Evolutionary conservation across 64 coral and sea anemone genomes (phyloP), one percentile per base, ranked within the genome.

Genomic region (Anthopleura sola): DNA sequence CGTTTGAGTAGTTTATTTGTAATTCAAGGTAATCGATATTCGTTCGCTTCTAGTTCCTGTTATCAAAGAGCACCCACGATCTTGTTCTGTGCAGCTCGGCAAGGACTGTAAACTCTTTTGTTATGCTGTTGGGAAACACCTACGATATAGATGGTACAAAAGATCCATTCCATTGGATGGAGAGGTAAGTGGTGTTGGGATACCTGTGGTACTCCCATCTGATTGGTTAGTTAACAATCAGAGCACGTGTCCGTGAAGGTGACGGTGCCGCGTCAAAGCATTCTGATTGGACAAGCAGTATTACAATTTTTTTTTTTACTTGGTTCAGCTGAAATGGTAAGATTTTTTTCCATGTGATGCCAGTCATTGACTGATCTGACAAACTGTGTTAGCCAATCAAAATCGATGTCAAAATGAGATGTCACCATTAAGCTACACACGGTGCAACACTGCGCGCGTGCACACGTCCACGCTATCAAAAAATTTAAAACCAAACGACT

Each of bases 71-170:
- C 93, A 95, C 71, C 93, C 88, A n/a, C 81, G 80, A 60, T 95
- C 93, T 32, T 95, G 93, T 50, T 88, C 93, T n/a, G 93, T 95
- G 7, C 93, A 85, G 55, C 55, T 95, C 49, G 93, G 93, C 46
- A 95, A 79, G 60, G 88, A 95, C 78, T 95, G 93, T 14, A 91
- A 83, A 19, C 58, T 95, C 17, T 87, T 88, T 53, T 95, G 93
- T 69, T 85, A 95, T 76, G 93, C 90, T 58, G 90, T 44, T 81
- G 93, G 93, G 32, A 95, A 95, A 85, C 91, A 95, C 29, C 93
- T 95, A 37, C 83, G 83, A 12, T 95, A 85, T 82, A 88, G 93
- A 23, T 95, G 93, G 93, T 95, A 91, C 81, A 82, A 88, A 74
- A 84, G 93, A 60, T 87, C 93, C 4, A 49, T 56, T 78, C 84